Base-by-base conservation (phyloP, 2,888 invertebrate genomes). In the Trachelus iudaicus region DNA sequence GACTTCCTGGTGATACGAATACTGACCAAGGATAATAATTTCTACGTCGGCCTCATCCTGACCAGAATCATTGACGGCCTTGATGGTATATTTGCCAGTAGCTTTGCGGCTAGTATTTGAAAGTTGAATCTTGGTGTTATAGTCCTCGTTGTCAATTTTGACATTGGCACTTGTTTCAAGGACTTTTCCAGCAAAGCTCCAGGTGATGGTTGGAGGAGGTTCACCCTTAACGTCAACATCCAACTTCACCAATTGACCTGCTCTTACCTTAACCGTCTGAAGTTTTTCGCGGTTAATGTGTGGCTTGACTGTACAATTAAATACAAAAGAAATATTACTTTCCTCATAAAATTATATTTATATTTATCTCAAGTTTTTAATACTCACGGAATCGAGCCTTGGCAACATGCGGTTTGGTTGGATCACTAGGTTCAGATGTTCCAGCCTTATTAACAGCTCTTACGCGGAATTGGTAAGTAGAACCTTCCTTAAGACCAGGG, bases 141-240 rank as follows among this genome's bases (percentile, higher is more conserved):
- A 97, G 89, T 98, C 97, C 90, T 97, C 97, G 91, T 97, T 96
- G 88, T 97, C 97, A 83, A 99, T 95, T 87, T 96, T 97, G 9
- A 95, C 90, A 76, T 94, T 94, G 12, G 94, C 93, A 75, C 94
- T 94, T 35, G 94, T 94, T 88, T 96, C 95, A 78, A 97, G 92
- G 81, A 94, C 94, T 92, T 94, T 92, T 84, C 93, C 94, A 74
- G 93, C 94, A 85, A 96, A 94, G 81, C 93, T 94, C 98, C 98
- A 98, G 11, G 95, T 96, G 85, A 96, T 94, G 83, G 95, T 95
- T 92, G 99, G 99, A 88, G 98, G 96, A 75, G 99, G 99, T 93
- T 99, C 99, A 90, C 99, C 99, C 90, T 96, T 96, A 84, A 98
- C 96, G 91, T 98, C 97, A 4, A 99, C 98, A 90, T 98, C 98